These are phyloP conservation scores for Vidua chalybeata DNA, from an alignment of 2,113 vertebrate species.

Conservation along the genomic window DNA sequence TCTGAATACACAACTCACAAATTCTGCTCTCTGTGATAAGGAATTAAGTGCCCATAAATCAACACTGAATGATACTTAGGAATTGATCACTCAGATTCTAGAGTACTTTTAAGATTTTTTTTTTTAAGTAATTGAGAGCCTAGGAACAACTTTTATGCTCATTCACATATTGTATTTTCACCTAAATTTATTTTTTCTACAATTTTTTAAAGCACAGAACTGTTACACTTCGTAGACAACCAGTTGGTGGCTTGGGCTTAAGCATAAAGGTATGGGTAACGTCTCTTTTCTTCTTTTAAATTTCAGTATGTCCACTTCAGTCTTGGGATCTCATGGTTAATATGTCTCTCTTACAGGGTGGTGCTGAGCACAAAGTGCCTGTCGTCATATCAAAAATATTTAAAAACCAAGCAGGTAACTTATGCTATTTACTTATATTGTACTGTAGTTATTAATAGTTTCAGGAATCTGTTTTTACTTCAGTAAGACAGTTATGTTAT, in stretches of 20 bases:
- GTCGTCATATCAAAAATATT: conserved; percentile 96
- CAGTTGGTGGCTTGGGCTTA: conserved; percentile 89
- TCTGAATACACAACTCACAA: not conserved
- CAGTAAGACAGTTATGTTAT: not conserved
- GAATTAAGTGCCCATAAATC: not conserved
- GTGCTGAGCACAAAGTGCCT: conserved; percentile 91
- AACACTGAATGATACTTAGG: not conserved
- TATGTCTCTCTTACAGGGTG: conserved; percentile 81
- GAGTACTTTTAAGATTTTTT: not conserved
- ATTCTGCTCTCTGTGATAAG: not conserved
- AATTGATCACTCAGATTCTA: not conserved
- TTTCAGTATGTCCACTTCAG: not conserved
- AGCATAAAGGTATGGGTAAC: conserved; percentile 89
- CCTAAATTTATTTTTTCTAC: conserved; percentile 74
- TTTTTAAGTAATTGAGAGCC: not conserved
- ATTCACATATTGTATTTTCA: conserved; percentile 55
- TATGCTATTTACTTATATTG: not conserved
- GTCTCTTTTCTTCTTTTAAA: not conserved
- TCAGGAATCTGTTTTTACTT: not conserved
- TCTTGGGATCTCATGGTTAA: not conserved
- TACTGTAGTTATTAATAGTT: not conserved
- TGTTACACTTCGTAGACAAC: conserved; percentile 91
- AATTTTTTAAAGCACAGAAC: conserved; percentile 98
- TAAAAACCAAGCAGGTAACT: conserved; percentile 94
- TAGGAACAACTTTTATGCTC: not conserved